Evolutionary conservation across 2,888 invertebrate genomes (phyloP), one percentile per base, ranked within the genome.

Genomic region (Cerceris rybyensis): DNA sequence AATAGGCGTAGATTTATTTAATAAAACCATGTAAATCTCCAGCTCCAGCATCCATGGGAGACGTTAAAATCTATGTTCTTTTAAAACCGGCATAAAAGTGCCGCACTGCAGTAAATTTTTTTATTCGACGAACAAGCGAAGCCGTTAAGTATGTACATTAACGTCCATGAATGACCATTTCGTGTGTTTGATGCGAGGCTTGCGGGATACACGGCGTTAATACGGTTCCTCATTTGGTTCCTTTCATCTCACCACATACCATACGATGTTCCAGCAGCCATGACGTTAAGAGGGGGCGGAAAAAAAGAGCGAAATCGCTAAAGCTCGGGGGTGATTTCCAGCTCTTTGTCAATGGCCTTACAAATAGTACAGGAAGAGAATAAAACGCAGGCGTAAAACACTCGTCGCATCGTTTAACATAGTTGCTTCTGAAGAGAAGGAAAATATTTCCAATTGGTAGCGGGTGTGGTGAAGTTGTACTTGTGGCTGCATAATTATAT

Each of bases 161-260:
- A 17, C 46, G 43, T 54, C 54, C 69, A 61, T 54, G 61, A 69
- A 69, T 61, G 69, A 61, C 43, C 69, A 55, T 61, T 61, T 49
- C 49, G 61, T 68, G 68, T 52, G 68, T 50, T 50, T 50, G 52
- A 41, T 63, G n/a, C 28, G 63, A 61, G 46, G 46, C 57, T 54
- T 43, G 17, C 39, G 54, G 67, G 43, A 41, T 57, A 58, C 41
- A 50, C 43, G 16, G 41, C 13, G 57, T 57, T 63, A 70, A 70
- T 70, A 70, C 57, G 57, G 57, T 63, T 70, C 57, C 70, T 70
- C 70, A 57, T 70, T 70, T 69, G 60, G 60, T 16, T 63, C 57
- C 52, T 64, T 70, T 64, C 63, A 70, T 55, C 17, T 17, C 11
- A 17, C 52, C 14, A 54, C 41, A 14, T 54, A 6, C 64, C 14